Evolutionary conservation across 1,140 invertebrate species (phyloP), one percentile per base, ranked within the genome.

Genomic region (Camponotus floridanus): DNA sequence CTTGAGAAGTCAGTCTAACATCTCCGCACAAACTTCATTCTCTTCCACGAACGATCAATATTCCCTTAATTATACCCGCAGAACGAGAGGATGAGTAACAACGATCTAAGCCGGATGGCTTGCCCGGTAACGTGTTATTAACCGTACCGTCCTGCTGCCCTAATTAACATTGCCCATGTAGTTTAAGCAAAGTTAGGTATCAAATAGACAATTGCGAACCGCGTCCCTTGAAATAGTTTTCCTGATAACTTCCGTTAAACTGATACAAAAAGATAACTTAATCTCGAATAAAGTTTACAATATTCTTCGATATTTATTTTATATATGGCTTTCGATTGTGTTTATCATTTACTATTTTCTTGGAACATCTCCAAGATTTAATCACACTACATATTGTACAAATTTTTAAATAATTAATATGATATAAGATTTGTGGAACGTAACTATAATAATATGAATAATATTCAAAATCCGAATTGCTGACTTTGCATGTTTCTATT

Each of bases 121-220:
- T 73, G 78, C 86, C 87, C 62, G 78, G 64, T 87, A 91, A 92
- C 92, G 85, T 87, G 91, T 93, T 92, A 92, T 92, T 92, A 93
- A 88, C 91, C 71, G 70, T 80, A 65, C 79, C 76, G 78, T 89
- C 81, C 87, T 90, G 90, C 87, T 87, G 90, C 76, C 86, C 87
- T 89, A 92, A 92, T 92, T 93, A 92, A 90, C 87, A 85, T 59
- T 76, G 74, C 67, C 84, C 62, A 70, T 78, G 79, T 87, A 91
- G 87, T 91, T 92, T 86, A 91, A 92, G 86, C 88, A 55, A 33
- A 57, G 71, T 84, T 85, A 67, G 81, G 80, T 89, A 85, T 87
- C 51, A 70, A 64, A 55, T 85, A 84, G 76, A 85, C 70, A 48
- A 67, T 21, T 33, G 45, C 18, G 57, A 3, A 51, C 15, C 18